phyloP scores from a whole-genome alignment of 2,888 invertebrate species.

The Drosophila hamatofila region DNA sequence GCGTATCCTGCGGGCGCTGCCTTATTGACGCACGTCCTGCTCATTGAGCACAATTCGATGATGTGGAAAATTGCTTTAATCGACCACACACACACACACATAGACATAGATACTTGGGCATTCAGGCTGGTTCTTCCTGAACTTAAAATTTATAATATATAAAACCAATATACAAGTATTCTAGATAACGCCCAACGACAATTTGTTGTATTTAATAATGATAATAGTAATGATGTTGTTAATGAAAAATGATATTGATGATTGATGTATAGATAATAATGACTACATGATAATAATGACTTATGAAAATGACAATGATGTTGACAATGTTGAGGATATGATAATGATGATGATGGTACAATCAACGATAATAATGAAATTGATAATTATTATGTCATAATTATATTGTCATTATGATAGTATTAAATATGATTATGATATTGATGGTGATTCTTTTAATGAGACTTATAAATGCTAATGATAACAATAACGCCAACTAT shows the following conservation, averaged over 20 bases:
- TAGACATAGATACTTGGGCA: background rate
- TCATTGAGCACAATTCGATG: constrained; percentile 69
- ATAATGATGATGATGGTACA: background rate
- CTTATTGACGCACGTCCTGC: constrained; percentile 72
- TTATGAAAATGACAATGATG: background rate
- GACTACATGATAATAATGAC: too few relatives aligned
- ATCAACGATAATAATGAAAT: background rate
- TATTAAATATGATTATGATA: constrained; percentile 10
- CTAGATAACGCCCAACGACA: constrained; percentile 41
- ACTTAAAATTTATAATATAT: constrained; percentile 18
- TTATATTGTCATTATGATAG: constrained; percentile 2
- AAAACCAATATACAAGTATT: constrained; percentile 22
- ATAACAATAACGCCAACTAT: background rate
- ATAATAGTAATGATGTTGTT: constrained; percentile 13
- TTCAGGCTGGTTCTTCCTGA: background rate
- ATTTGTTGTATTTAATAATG: constrained; percentile 26
- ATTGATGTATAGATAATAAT: background rate
- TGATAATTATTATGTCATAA: background rate
- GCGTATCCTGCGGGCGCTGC: constrained; percentile 11
- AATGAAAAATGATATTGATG: background rate
- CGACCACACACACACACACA: constrained; percentile 18
- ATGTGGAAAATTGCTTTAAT: constrained; percentile 76
- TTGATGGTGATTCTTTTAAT: background rate
- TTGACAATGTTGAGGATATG: constrained; percentile 10
- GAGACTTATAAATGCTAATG: constrained; percentile 9